Evolutionary conservation across 2,888 invertebrate genomes (phyloP).

Genomic region (Aporophyla lueneburgensis): DNA sequence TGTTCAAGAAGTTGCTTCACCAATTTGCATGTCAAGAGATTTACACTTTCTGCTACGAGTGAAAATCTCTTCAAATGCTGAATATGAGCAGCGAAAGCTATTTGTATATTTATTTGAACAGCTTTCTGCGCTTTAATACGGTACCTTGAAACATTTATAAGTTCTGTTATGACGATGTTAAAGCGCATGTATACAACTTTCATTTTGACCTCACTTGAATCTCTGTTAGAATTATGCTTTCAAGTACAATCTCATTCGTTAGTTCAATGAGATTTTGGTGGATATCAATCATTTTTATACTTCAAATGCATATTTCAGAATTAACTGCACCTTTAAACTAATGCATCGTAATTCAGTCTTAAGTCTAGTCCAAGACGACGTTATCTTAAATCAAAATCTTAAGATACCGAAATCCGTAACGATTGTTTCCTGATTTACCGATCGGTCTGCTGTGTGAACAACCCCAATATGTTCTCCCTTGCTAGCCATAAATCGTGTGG

Average conservation of each 20-base stretch:
- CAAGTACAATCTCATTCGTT: background rate
- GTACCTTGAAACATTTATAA: constrained; percentile 23
- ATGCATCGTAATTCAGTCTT: constrained; percentile 11
- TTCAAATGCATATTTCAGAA: constrained; percentile 3
- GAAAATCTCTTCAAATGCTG: constrained; percentile 31
- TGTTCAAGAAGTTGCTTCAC: constrained; percentile 31
- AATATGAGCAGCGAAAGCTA: constrained; percentile 46
- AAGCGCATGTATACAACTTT: constrained; percentile 16
- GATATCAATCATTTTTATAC: background rate
- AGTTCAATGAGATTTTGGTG: background rate
- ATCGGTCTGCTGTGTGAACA: constrained; percentile 53
- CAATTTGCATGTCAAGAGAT: constrained; percentile 43
- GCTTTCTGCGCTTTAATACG: constrained; percentile 30
- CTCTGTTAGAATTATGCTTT: background rate
- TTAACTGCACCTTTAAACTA: constrained; percentile 6
- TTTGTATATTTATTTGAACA: constrained; percentile 32
- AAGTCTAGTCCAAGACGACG: background rate
- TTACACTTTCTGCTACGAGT: constrained; percentile 37
- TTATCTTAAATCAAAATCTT: constrained; percentile 23
- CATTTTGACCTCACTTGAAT: constrained; percentile 10
- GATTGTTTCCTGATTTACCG: constrained; percentile 60
- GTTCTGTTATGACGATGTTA: constrained; percentile 19
- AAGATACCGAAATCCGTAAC: constrained; percentile 20
- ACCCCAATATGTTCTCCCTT: constrained; percentile 66
- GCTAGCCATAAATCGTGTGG: constrained; percentile 73